Evolutionary conservation across 2,888 invertebrate genomes (phyloP).

Genomic region (Argynnis bischoffii): DNA sequence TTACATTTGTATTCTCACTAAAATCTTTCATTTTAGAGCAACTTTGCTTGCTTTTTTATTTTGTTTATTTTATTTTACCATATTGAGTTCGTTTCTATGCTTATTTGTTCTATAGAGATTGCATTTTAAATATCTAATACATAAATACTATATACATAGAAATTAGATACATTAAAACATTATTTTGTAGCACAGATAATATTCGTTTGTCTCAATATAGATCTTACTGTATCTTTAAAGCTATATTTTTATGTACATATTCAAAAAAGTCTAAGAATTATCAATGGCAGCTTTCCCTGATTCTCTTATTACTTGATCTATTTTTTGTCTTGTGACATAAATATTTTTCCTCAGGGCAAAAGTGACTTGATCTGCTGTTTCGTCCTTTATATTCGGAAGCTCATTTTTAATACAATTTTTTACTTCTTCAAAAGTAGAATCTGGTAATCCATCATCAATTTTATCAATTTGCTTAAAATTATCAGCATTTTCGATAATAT

Average conservation of each 20-base stretch:
- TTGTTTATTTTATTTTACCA: too few species aligned
- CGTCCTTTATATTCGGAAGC: slow-evolving; percentile 42
- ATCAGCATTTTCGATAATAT: slow-evolving; percentile 39
- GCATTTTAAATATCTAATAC: too few species aligned
- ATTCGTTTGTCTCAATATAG: neutral
- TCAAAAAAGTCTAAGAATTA: slow-evolving; percentile 23
- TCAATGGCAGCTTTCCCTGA: slow-evolving; percentile 32
- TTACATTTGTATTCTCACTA: too few species aligned
- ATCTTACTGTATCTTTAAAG: neutral
- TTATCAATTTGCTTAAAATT: slow-evolving; percentile 24
- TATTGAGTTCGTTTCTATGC: too few species aligned
- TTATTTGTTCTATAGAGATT: too few species aligned
- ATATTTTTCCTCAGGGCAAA: slow-evolving; percentile 46
- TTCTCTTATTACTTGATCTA: slow-evolving; percentile 44
- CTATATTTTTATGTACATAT: neutral
- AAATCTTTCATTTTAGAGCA: too few species aligned
- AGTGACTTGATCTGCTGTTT: slow-evolving; percentile 42
- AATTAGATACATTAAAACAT: too few species aligned
- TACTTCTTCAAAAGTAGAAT: slow-evolving; percentile 44
- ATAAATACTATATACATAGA: too few species aligned
- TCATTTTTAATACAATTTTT: slow-evolving; percentile 42
- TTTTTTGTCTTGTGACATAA: slow-evolving; percentile 40
- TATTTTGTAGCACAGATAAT: too few species aligned
- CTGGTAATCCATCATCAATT: slow-evolving; percentile 42
- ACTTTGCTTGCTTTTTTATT: too few species aligned